Evolutionary conservation across 2,113 vertebrate species (phyloP), one percentile per base, ranked within the genome.

Genomic region (Proterorhinus semilunaris): DNA sequence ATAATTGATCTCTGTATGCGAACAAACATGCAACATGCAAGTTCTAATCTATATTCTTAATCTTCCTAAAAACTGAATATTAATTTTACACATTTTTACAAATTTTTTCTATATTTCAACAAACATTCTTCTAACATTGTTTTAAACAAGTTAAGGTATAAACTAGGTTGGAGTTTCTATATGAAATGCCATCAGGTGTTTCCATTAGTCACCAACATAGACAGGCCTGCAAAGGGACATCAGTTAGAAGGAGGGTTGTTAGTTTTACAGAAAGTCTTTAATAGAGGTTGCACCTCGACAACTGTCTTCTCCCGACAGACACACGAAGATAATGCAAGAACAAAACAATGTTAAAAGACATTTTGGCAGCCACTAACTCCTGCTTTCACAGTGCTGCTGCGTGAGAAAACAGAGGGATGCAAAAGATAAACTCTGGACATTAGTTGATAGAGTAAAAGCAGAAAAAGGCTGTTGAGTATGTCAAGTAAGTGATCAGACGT

Each of bases 201-300:
- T 82, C 72, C 78, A 12, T 54, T 65, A 72, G 70, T 75, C 82
- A 86, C 85, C 80, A 76, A 75, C 64, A 86, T 58, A 68, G 68
- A 64, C 59, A 47, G 15, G 75, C 86, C 88, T 92, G 72, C 71
- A 78, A 73, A 51, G 21, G 73, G 78, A 89, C 74, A 83, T 67
- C 62, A 54, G 82, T 87, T 76, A 85, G 74, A 74, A 63, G 69
- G 59, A 76, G 71, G 49, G 62, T 58, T 42, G 88, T 91, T 91
- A 93, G 90, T 90, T 49, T 43, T 64, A 58, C 69, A 45, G 78
- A 68, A 57, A 62, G 78, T 65, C 72, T 73, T 70, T 82, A 79
- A 82, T 79, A 81, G 16, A 83, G 65, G 81, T 67, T 61, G 49
- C 49, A 72, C 69, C 72, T 84, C 83, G 79, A 77, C 36, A 83